Evolutionary conservation across 1,140 invertebrate genomes (phyloP), one percentile per base, ranked within the genome.

Genomic region (Anoplophora glabripennis): DNA sequence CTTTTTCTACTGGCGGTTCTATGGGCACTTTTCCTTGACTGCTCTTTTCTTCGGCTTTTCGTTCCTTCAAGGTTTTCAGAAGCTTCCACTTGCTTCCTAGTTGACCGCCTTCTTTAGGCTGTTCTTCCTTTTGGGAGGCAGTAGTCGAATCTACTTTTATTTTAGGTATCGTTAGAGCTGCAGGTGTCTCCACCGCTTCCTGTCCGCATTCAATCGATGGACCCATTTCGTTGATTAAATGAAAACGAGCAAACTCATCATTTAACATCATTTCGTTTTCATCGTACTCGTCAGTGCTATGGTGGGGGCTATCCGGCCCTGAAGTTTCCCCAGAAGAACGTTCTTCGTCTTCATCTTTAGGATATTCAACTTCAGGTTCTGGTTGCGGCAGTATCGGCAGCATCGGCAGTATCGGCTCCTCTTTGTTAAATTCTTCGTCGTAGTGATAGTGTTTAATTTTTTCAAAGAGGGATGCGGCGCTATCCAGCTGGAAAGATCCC

Each of bases 51-150:
- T 93, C 91, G 8, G 90, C 89, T 78, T 94, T 93, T 54, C 89
- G 80, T 71, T 94, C 92, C 73, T 94, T 94, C 28, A 94, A 71
- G 5, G 92, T 90, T 76, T 93, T 94, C 9, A 94, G 75, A 14
- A 94, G 77, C 73, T 93, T 93, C 92, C 92, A 94, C 76, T 92
- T 93, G 67, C 90, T 93, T 21, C 87, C 85, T 44, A 83, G 80
- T 33, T 83, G 82, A 14, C 77, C 80, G 47, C 82, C 77, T 58
- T 71, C 65, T 52, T 66, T 62, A 40, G 37, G 81, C 75, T 71
- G 67, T 46, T 68, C 64, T 67, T 77, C 70, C 72, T 79, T 72
- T 76, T 83, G 79, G 56, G 80, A 78, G 68, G 85, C 75, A 70
- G 59, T 62, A 8, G 58, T 53, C 8, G 36, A 28, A 8, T 59